A percentile compares a stretch with the other conserved stretches of the same genome.
Evolutionary conservation across 2,888 invertebrate genomes (phyloP).

Genomic region (Antheraea yamamai): DNA sequence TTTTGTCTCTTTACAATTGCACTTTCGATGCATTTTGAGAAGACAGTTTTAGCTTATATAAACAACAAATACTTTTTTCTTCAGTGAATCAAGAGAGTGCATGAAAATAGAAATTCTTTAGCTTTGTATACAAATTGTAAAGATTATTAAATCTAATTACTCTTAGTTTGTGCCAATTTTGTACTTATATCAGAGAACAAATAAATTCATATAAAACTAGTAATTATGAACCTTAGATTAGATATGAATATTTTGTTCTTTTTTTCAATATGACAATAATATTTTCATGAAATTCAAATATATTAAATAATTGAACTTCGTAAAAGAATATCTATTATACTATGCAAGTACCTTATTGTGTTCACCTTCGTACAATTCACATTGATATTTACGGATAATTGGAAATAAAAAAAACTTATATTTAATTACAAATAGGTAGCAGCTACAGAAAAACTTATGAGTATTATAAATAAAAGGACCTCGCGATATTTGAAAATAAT

Average conservation of each 20-base stretch:
- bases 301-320: neutral
- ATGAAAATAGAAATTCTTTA: slow-evolving; percentile 37
- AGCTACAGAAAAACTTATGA: slow-evolving; percentile 77
- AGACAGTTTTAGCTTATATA: neutral
- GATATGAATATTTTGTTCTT: neutral
- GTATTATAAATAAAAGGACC: slow-evolving; percentile 79
- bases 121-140: slow-evolving; percentile 30
- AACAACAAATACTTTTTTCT: neutral
- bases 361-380: slow-evolving; percentile 23
- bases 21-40: slow-evolving; percentile 22
- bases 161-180: slow-evolving; percentile 57
- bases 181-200: slow-evolving; percentile 45
- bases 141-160: slow-evolving; percentile 33
- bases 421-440: slow-evolving; percentile 45
- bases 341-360: neutral
- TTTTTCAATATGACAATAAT: neutral
- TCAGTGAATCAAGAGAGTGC: slow-evolving; percentile 32
- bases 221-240: neutral
- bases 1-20: slow-evolving; percentile 42
- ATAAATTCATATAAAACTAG: slow-evolving; percentile 29
- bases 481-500: slow-evolving; percentile 75
- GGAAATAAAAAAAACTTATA: slow-evolving; percentile 50
- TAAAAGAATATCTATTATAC: slow-evolving; percentile 4
- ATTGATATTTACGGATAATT: slow-evolving; percentile 43
- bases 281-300: slow-evolving; percentile 9